These are phyloP conservation scores for Entosphenus tridentatus DNA, from an alignment of 2,113 vertebrate species.

Conservation along the genomic window DNA sequence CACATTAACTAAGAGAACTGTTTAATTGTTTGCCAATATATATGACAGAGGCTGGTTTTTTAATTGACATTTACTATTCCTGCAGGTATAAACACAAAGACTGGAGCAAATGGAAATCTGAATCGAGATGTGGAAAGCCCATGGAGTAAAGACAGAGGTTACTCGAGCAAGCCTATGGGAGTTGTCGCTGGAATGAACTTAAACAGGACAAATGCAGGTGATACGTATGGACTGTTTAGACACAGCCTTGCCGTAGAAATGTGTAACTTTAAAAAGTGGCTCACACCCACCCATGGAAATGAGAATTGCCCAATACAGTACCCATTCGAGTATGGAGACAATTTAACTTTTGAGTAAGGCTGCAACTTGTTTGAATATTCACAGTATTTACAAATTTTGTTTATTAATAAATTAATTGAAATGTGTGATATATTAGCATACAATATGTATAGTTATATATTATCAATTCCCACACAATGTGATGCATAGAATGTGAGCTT, in stretches of 20 bases:
- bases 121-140: slow-evolving; percentile 33
- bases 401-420: neutral
- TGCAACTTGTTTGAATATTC: slow-evolving; percentile 9
- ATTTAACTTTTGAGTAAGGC: neutral
- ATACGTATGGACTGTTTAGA: neutral
- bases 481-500: no score
- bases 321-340: neutral
- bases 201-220: slow-evolving; percentile 34
- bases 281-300: neutral
- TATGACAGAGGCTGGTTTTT: no score
- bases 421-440: no score
- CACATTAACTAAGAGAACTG: no score
- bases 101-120: slow-evolving; percentile 21
- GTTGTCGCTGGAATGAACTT: slow-evolving; percentile 31
- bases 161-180: slow-evolving; percentile 22
- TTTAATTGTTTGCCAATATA: no score
- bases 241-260: neutral
- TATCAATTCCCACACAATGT: no score
- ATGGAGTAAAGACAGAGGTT: slow-evolving; percentile 37
- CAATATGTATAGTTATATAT: no score
- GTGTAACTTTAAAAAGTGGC: neutral
- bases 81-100: slow-evolving; percentile 64
- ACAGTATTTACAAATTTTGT: slow-evolving; percentile 10
- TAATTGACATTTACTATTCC: neutral
- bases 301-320: neutral